phyloP scores from a whole-genome alignment of 2,113 vertebrate genomes.

The Lonchura striata region DNA sequence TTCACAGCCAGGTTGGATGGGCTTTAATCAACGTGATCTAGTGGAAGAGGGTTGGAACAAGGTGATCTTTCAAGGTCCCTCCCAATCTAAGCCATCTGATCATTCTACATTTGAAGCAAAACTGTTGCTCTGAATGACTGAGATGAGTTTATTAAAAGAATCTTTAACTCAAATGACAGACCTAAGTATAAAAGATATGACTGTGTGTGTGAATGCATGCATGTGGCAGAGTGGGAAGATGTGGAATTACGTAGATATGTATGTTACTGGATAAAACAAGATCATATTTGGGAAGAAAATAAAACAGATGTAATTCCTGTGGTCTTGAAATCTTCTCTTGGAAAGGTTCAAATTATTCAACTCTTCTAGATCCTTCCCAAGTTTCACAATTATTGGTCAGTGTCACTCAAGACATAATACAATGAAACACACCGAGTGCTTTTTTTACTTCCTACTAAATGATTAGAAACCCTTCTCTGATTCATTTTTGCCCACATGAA shows the following conservation, averaged over 20 bases:
- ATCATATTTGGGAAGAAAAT: neutral
- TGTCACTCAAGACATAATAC: neutral
- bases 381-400: neutral
- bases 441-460: neutral
- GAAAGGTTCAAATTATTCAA: neutral
- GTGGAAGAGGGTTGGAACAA: neutral
- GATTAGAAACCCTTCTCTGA: neutral
- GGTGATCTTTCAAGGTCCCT: neutral
- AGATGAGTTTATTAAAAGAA: neutral
- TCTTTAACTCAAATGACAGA: neutral
- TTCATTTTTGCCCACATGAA: neutral
- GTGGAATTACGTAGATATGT: neutral
- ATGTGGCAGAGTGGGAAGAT: neutral
- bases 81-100: neutral
- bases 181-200: neutral
- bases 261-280: neutral
- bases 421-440: neutral
- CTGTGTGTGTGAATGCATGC: neutral
- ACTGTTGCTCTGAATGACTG: neutral
- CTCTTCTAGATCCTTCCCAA: neutral
- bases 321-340: neutral
- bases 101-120: neutral
- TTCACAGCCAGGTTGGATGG: neutral
- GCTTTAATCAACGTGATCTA: neutral
- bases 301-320: neutral